These are phyloP conservation scores for Distichodus sexfasciatus DNA, from an alignment of 2,797 vertebrate species.

Conservation along the genomic window DNA sequence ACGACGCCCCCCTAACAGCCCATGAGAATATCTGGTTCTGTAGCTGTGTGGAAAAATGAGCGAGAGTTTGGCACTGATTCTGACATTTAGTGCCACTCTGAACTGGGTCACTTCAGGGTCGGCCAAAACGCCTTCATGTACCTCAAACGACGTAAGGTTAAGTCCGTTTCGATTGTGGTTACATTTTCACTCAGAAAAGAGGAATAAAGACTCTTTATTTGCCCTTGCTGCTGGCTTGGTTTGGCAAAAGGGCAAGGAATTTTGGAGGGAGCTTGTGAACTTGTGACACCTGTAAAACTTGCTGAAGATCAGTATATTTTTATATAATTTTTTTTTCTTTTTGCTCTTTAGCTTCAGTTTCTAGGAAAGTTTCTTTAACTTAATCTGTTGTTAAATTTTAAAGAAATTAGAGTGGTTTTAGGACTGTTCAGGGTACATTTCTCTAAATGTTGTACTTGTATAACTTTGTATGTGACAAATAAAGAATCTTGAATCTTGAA, in stretches of 20 bases:
- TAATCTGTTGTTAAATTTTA: no score
- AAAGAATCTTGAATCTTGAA: no score
- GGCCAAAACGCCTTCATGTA: slow-evolving; percentile 43
- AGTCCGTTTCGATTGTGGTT: slow-evolving; percentile 24
- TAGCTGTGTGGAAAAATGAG: slow-evolving; percentile 37
- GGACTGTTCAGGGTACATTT: no score
- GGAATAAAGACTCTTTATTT: slow-evolving; percentile 48
- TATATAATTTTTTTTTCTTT: no score
- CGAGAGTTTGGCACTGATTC: slow-evolving; percentile 42
- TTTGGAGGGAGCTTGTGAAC: slow-evolving; percentile 42
- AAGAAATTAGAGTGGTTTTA: no score
- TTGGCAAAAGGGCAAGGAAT: slow-evolving; percentile 6
- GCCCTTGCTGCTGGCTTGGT: slow-evolving; percentile 9
- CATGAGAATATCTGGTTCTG: slow-evolving; percentile 55
- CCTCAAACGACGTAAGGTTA: slow-evolving; percentile 6
- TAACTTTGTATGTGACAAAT: not conserved
- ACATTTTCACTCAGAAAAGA: not conserved
- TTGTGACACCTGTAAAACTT: no score
- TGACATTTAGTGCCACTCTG: slow-evolving; percentile 43
- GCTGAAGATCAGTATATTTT: no score
- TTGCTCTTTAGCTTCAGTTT: no score
- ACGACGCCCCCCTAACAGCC: slow-evolving; percentile 42
- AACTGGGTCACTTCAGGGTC: slow-evolving; percentile 54
- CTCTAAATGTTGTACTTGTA: no score
- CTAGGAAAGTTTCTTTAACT: no score